Evolutionary conservation across 2,113 vertebrate species (phyloP), one percentile per base, ranked within the genome.

Genomic region (Drymodes brunneopygia): DNA sequence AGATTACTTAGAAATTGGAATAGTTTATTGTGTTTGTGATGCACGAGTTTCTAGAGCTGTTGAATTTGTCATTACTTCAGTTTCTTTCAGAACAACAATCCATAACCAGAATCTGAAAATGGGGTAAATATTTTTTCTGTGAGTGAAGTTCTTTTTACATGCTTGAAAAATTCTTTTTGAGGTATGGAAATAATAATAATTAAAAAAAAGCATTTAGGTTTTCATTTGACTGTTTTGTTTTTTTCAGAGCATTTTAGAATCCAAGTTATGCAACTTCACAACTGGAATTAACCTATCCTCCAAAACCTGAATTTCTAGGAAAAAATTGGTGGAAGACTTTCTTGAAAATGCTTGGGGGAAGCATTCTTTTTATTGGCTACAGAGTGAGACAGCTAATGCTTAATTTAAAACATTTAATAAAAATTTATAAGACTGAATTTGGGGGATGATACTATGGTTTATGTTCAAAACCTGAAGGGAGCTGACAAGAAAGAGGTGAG

Each of bases 31-130:
- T 61, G 28, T 29, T 54, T 86, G 42, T 73, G 64, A 54, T 18
- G 17, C 13, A 53, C 3, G 1, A 48, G 42, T 67, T 79, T 85
- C 35, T 57, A 38, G 36, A 81, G 47, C 25, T 79, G 12, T 79
- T 85, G 65, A 62, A 71, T 74, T 90, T 82, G 25, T 57, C 47
- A 73, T 53, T 65, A 65, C 70, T 94, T 90, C 89, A 36, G 24
- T 51, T 88, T 81, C 48, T 82, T 82, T 90, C 42, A 85, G 47
- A 71, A 25, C 6, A 75, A 18, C 24, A 77, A 70, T 48, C 50
- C 53, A 54, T 71, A 82, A 82, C 24, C 20, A 70, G 28, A 79
- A 61, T 74, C n/a, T 82, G 51, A 57, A 94, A 85, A 71, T 25
- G 7, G 1, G 10, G 18, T 19, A 65, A 88, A 53, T 31, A 48